Conservation (phyloP, 2,888 invertebrate genomes). For the Mesopsocus fuscifrons region DNA sequence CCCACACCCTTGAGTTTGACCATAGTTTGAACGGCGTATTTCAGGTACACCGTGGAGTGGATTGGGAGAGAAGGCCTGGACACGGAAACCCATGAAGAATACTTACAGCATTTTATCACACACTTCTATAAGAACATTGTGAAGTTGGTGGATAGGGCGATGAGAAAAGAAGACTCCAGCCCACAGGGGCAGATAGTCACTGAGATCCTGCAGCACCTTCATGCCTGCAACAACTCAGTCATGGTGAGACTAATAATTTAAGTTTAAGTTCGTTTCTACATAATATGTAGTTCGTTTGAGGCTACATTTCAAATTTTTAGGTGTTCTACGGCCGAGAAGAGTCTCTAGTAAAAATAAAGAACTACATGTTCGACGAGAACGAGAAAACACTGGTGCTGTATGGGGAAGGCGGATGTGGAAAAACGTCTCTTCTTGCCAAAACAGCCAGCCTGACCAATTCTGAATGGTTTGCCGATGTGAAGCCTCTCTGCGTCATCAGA, state of each 20-base stretch:
- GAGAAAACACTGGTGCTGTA: conserved; percentile 81
- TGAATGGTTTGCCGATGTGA: conserved; percentile 51
- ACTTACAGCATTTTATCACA: conserved; percentile 80
- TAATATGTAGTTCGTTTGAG: not conserved
- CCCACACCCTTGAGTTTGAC: no score
- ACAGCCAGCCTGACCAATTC: conserved; percentile 62
- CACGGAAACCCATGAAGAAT: conserved; percentile 80
- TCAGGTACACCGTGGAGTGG: conserved; percentile 92
- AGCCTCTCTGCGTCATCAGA: conserved; percentile 72
- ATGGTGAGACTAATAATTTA: conserved; percentile 29
- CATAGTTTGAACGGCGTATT: no score
- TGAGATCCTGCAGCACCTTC: conserved; percentile 84
- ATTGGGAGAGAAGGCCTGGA: conserved; percentile 88
- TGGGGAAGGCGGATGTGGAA: conserved; percentile 95
- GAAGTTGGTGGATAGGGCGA: conserved; percentile 81
- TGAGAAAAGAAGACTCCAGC: conserved; percentile 88
- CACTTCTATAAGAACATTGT: conserved; percentile 88
- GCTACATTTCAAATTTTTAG: conserved; percentile 22
- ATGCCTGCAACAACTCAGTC: conserved; percentile 86
- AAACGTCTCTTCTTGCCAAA: conserved; percentile 87
- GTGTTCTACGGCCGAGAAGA: conserved; percentile 87
- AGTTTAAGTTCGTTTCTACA: conserved; percentile 1
- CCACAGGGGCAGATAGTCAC: conserved; percentile 87
- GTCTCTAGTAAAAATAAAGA: conserved; percentile 56
- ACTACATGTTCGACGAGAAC: conserved; percentile 65